Conservation (phyloP, 2,888 invertebrate species). For the Eudemis profundana region DNA sequence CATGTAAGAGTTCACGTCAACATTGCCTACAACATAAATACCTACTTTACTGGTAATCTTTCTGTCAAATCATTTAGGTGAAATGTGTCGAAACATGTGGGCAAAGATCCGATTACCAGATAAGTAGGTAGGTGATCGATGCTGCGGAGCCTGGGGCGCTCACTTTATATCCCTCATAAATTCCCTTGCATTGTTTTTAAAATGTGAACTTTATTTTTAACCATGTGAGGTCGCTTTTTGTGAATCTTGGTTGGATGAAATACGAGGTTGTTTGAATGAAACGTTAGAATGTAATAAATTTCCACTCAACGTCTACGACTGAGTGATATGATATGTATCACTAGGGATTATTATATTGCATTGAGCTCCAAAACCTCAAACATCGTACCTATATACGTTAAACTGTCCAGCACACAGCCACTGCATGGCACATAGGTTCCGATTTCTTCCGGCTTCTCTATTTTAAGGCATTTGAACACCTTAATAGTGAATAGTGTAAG, state of each 20-base stretch:
- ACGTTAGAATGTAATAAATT: background rate
- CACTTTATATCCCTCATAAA: background rate
- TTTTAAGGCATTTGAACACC: too few species aligned
- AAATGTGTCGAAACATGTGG: constrained; percentile 56
- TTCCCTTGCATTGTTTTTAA: background rate
- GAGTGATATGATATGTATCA: too few species aligned
- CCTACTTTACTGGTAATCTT: constrained; percentile 42
- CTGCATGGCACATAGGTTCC: too few species aligned
- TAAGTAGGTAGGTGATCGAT: constrained; percentile 54
- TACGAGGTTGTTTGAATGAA: background rate
- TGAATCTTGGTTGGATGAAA: background rate
- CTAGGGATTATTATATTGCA: too few species aligned
- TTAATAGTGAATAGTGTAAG: too few species aligned
- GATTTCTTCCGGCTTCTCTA: background rate
- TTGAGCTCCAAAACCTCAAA: too few species aligned
- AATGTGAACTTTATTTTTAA: background rate
- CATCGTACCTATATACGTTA: too few species aligned
- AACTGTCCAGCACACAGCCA: too few species aligned
- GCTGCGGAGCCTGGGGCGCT: constrained; percentile 12
- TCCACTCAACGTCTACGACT: background rate
- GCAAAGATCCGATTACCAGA: constrained; percentile 58
- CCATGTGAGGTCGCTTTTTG: background rate
- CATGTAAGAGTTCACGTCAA: background rate
- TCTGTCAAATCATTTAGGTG: constrained; percentile 49
- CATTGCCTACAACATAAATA: constrained; percentile 36